These are phyloP conservation scores for Eueides isabella DNA, from an alignment of 1,140 invertebrate species.

Conservation along the genomic window DNA sequence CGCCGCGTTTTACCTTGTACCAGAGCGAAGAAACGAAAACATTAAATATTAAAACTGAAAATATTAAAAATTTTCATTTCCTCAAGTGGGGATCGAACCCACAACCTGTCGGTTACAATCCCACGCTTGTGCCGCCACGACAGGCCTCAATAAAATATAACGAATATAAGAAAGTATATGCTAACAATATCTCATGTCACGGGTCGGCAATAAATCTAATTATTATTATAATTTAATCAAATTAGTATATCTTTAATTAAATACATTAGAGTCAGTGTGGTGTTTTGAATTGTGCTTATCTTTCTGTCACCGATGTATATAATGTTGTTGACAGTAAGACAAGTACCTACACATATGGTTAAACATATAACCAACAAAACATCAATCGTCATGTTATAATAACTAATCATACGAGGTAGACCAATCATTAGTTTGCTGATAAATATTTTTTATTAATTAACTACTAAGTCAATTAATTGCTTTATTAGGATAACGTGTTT, in stretches of 20 bases:
- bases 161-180: not conserved
- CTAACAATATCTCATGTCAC: not conserved
- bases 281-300: no score
- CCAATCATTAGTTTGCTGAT: not conserved
- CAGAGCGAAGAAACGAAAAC: no score
- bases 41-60: no score
- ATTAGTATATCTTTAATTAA: not conserved
- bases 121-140: no score
- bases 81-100: no score
- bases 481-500: not conserved
- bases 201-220: not conserved
- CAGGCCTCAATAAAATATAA: not conserved
- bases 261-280: no score
- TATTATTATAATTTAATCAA: not conserved
- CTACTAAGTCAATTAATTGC: not conserved
- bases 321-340: not conserved
- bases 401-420: not conserved
- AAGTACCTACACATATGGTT: not conserved
- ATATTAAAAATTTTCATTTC: no score
- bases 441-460: not conserved
- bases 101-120: no score
- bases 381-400: not conserved
- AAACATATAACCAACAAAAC: not conserved
- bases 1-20: no score
- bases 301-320: no score